Percentiles rank a stretch among this genome's conserved stretches.
These are phyloP conservation scores for Zhengitettix transpicula DNA, from an alignment of 2,888 invertebrate genomes.

Conservation along the genomic window DNA sequence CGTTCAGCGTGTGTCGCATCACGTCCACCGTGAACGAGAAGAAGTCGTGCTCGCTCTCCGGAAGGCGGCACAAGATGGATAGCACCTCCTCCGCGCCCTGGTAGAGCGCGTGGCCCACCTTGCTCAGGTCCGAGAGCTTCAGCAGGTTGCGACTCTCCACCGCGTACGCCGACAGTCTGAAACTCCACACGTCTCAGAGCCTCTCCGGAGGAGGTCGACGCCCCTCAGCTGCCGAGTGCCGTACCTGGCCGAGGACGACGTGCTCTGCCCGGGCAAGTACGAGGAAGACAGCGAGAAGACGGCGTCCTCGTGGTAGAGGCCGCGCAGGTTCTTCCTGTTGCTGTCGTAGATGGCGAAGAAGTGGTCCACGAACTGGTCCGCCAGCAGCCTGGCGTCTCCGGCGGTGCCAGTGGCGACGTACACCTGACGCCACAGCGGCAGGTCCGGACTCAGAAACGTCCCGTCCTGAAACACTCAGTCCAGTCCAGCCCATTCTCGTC, in stretches of 20 bases:
- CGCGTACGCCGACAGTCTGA: slow-evolving; percentile 25
- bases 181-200: too few species aligned
- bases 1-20: slow-evolving; percentile 39
- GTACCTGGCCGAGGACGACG: slow-evolving; percentile 22
- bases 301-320: slow-evolving; percentile 46
- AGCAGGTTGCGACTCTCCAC: slow-evolving; percentile 31
- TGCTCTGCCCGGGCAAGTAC: slow-evolving; percentile 18
- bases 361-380: slow-evolving; percentile 45
- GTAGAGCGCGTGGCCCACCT: slow-evolving; percentile 19
- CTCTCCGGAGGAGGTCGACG: too few species aligned
- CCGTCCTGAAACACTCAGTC: too few species aligned
- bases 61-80: slow-evolving; percentile 32
- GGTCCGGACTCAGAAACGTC: too few species aligned
- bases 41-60: slow-evolving; percentile 45
- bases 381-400: slow-evolving; percentile 24
- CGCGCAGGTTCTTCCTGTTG: slow-evolving; percentile 33
- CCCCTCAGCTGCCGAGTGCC: too few species aligned
- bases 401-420: slow-evolving; percentile 19
- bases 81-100: slow-evolving; percentile 26
- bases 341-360: slow-evolving; percentile 49
- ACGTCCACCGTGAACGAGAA: slow-evolving; percentile 49
- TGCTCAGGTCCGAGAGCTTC: slow-evolving; percentile 23
- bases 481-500: too few species aligned
- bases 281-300: slow-evolving; percentile 37
- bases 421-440: slow-evolving; percentile 32